phyloP scores from a whole-genome alignment of 2,888 invertebrate genomes.

The Acanthacorydalis orientalis region DNA sequence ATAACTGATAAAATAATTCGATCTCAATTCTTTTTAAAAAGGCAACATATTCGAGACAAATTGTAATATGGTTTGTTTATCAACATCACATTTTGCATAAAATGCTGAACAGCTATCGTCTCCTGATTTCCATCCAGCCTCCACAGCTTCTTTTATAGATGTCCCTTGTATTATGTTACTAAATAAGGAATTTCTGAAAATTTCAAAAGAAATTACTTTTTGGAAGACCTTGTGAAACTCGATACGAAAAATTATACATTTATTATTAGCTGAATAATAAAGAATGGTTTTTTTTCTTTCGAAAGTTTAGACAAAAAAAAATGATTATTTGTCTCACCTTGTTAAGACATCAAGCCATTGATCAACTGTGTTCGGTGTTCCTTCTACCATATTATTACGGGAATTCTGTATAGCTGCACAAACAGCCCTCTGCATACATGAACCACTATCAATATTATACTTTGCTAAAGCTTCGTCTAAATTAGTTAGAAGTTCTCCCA shows the following conservation, averaged over 20 bases:
- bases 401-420: constrained; percentile 59
- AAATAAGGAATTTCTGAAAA: constrained; percentile 44
- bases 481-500: constrained; percentile 39
- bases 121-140: constrained; percentile 37
- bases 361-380: constrained; percentile 46
- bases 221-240: background rate
- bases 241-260: background rate
- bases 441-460: constrained; percentile 53
- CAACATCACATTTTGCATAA: constrained; percentile 50
- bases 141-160: constrained; percentile 49
- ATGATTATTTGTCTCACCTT: constrained; percentile 29
- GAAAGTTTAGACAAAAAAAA: no score
- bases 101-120: constrained; percentile 38
- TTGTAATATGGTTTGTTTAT: constrained; percentile 46
- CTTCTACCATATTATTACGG: constrained; percentile 41
- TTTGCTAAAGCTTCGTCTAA: constrained; percentile 47
- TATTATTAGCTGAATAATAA: background rate
- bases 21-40: constrained; percentile 14
- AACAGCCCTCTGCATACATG: constrained; percentile 51
- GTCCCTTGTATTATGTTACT: constrained; percentile 55
- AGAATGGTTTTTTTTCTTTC: no score
- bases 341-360: constrained; percentile 41
- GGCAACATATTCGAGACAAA: constrained; percentile 52
- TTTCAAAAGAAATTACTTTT: background rate
- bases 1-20: no score